Percentiles rank a stretch among this genome's conserved stretches.
These are phyloP conservation scores for Python bivittatus DNA, from an alignment of 2,113 vertebrate species.

Conservation along the genomic window DNA sequence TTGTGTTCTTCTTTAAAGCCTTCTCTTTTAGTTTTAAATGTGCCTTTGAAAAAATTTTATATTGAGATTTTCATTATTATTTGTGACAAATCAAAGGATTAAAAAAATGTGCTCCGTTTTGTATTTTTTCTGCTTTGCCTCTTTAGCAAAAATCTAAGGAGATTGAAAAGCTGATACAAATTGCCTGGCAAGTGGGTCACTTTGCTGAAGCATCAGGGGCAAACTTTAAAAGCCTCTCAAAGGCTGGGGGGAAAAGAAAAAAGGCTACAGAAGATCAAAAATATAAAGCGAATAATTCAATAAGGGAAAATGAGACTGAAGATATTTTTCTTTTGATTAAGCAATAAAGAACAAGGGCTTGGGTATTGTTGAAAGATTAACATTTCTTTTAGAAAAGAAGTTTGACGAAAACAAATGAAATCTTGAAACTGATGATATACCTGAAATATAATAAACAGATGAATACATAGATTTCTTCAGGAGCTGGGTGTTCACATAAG, in stretches of 20 bases:
- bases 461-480: too few species aligned
- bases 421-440: background rate
- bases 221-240: background rate
- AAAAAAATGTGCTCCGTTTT: background rate
- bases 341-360: constrained; percentile 1
- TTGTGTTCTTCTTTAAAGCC: background rate
- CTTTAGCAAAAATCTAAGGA: background rate
- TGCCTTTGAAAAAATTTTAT: background rate
- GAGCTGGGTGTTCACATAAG: too few species aligned
- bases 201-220: background rate
- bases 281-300: constrained; percentile 19
- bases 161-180: background rate
- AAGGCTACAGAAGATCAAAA: background rate
- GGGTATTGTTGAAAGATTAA: background rate
- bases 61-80: constrained; percentile 14
- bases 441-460: background rate
- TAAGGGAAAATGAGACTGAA: background rate
- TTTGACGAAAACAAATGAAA: background rate
- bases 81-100: constrained; percentile 4
- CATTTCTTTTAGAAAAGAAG: background rate
- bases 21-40: background rate
- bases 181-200: background rate
- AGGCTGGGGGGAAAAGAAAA: background rate
- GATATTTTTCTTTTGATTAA: constrained; percentile 26
- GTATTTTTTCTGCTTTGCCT: background rate